Evolutionary conservation across 2,797 vertebrate species (phyloP), one percentile per base, ranked within the genome.

Genomic region (Gorsachius magnificus): DNA sequence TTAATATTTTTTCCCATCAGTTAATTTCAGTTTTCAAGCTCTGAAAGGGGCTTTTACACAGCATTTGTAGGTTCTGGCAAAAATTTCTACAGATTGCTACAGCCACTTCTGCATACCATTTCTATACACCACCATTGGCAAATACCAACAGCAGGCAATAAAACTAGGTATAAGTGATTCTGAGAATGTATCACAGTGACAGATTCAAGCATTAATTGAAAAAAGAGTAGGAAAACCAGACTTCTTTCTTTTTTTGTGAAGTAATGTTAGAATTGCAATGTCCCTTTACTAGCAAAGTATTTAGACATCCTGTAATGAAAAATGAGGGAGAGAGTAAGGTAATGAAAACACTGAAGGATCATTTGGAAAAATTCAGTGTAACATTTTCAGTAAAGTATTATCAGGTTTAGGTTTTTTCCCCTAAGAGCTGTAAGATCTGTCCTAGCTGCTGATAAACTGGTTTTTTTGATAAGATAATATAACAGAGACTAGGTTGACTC

Each of bases 11-110:
- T 91, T 15, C 78, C 76, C 76, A 91, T 94, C 90, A 31, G 61
- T 93, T 94, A 87, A 60, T 95, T 96, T 95, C 46, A 76, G 63
- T 66, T 95, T 96, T 91, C 70, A 74, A 77, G 66, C 68, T 88
- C 87, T 93, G 91, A 96, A 95, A 92, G 71, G 51, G 33, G 69
- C 65, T 90, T 95, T 96, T 83, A 94, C 66, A 84, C 53, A 54
- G 53, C 33, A 60, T 81, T 88, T 76, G 54, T 81, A 66, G n/a
- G 35, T 91, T 82, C 8, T 12, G 83, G 83, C 72, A 95, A 95
- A 88, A 91, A 77, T 60, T 56, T 93, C 75, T 92, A 3, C 10
- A 45, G 58, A 81, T 86, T 2, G 0, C 72, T 85, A 28, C 41
- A 91, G 35, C 45, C 13, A 75, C 38, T 13, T 91, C 61, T 78